Percentiles rank a stretch among this genome's conserved stretches.
Evolutionary conservation across 2,113 vertebrate species (phyloP).

Genomic region (Jaculus jaculus): DNA sequence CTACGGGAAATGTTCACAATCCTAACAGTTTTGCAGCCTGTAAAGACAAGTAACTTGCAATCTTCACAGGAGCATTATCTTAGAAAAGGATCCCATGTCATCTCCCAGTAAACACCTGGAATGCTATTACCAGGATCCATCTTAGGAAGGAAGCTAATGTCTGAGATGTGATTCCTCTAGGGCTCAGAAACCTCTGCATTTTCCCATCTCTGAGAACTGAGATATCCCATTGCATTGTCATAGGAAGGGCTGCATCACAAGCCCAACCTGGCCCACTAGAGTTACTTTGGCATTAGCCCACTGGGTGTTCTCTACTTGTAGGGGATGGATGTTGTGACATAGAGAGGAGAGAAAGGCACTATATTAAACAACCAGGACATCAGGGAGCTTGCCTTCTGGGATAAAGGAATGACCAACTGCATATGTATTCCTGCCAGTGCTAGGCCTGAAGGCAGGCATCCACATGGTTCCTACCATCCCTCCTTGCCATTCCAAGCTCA

Average conservation of each 20-base stretch:
- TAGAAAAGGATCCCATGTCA: background rate
- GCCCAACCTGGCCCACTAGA: background rate
- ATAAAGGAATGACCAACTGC: background rate
- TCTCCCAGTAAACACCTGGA: background rate
- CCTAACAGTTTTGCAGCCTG: accelerated
- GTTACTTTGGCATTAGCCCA: background rate
- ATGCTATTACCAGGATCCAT: background rate
- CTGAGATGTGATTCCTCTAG: background rate
- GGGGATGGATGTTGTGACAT: background rate
- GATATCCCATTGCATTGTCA: background rate
- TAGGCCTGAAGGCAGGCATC: background rate
- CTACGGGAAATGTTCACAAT: background rate
- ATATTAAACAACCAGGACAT: background rate
- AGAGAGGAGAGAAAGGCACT: background rate
- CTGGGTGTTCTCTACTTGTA: background rate
- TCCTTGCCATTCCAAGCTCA: background rate
- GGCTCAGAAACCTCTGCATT: background rate
- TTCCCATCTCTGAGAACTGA: background rate
- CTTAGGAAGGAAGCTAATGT: background rate
- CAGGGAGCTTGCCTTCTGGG: background rate
- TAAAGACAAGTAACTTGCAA: background rate
- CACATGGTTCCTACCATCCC: background rate
- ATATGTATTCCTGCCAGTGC: background rate
- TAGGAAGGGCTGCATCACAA: background rate
- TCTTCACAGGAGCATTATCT: background rate